Evolutionary conservation across 1,140 invertebrate species (phyloP).

Genomic region (Leptestheria dahalacensis): DNA sequence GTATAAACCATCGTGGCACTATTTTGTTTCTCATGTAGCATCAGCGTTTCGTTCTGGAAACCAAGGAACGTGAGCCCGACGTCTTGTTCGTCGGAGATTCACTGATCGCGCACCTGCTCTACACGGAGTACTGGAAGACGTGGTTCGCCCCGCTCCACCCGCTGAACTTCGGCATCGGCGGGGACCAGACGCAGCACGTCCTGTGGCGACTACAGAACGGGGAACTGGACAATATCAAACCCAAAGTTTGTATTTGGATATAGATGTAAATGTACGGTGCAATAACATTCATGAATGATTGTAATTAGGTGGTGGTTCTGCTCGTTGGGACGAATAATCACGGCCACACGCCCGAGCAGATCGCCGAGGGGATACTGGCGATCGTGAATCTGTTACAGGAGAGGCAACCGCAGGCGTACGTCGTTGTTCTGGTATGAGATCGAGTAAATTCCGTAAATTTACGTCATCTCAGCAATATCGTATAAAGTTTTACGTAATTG

Average conservation of each 20-base stretch:
- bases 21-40: conserved; percentile 44
- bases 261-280: neutral
- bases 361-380: conserved; percentile 60
- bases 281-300: conserved; percentile 12
- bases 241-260: conserved; percentile 48
- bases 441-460: neutral
- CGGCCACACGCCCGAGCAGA: conserved; percentile 53
- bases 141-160: conserved; percentile 74
- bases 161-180: conserved; percentile 73
- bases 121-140: conserved; percentile 67
- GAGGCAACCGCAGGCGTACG: conserved; percentile 58
- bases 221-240: conserved; percentile 68
- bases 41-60: conserved; percentile 59
- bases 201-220: conserved; percentile 77
- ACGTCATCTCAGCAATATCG: neutral
- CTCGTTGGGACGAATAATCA: conserved; percentile 77
- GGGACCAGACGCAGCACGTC: conserved; percentile 71
- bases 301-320: conserved; percentile 59
- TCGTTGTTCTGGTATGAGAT: conserved; percentile 62
- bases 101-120: conserved; percentile 56
- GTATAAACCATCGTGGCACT: neutral
- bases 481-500: too few species aligned
- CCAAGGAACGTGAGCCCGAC: conserved; percentile 71
- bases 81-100: conserved; percentile 83
- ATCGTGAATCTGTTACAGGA: conserved; percentile 53